Conservation (phyloP, 1,140 invertebrate genomes). For the Akabosia matsudoensis region DNA sequence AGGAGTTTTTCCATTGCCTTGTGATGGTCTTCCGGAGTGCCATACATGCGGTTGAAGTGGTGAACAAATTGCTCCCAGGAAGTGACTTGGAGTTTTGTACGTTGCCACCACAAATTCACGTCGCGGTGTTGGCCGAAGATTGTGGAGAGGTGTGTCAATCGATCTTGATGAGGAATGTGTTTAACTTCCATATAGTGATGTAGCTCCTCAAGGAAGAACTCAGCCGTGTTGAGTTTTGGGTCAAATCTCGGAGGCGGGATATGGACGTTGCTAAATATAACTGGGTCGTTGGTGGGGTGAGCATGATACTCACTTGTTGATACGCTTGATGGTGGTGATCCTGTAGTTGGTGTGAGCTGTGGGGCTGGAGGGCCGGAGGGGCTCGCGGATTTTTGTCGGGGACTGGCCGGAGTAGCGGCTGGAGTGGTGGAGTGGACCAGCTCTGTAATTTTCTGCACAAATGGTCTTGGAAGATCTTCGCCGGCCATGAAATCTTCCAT, state of each 20-base stretch:
- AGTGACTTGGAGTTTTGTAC: neutral
- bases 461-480: neutral
- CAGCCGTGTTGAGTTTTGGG: constrained; percentile 16
- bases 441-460: neutral
- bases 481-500: neutral
- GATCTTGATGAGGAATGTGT: neutral
- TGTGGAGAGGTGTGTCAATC: neutral
- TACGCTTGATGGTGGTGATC: neutral
- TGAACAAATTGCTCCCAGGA: neutral
- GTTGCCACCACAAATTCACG: neutral
- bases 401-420: neutral
- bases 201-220: neutral
- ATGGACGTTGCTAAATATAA: neutral
- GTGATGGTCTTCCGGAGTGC: neutral
- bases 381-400: neutral
- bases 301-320: neutral
- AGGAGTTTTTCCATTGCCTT: neutral
- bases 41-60: neutral
- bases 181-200: neutral
- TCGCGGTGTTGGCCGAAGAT: neutral
- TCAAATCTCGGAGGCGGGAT: neutral
- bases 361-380: neutral
- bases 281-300: neutral
- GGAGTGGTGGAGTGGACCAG: neutral
- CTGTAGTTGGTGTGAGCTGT: neutral